These are phyloP conservation scores for Lasioglossum vierecki DNA, from an alignment of 2,888 invertebrate species.

Conservation along the genomic window DNA sequence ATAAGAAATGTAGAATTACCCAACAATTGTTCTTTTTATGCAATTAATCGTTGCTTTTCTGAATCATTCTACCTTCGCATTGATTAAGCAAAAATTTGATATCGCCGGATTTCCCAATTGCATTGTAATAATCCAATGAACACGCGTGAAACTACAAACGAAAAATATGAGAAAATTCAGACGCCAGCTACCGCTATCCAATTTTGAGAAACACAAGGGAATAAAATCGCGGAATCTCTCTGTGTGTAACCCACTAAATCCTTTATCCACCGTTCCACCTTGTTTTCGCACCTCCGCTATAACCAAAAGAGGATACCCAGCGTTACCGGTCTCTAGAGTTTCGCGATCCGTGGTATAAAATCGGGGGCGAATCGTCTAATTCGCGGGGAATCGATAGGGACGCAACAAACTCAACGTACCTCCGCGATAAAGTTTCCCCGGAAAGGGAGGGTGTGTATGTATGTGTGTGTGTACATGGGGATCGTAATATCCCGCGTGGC, in stretches of 20 bases:
- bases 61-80: too few relatives aligned
- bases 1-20: too few relatives aligned
- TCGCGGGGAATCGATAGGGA: conserved; percentile 27
- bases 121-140: not conserved
- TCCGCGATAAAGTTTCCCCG: conserved; percentile 45
- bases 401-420: conserved; percentile 1
- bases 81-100: too few relatives aligned
- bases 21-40: too few relatives aligned
- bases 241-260: not conserved
- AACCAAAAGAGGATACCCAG: not conserved
- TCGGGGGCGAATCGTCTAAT: conserved; percentile 25
- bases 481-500: conserved; percentile 36
- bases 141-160: not conserved
- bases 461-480: not conserved
- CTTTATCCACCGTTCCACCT: not conserved
- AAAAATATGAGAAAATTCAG: not conserved
- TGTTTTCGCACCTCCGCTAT: not conserved
- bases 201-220: not conserved
- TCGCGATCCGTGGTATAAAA: not conserved
- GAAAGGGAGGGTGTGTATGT: not conserved
- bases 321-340: not conserved
- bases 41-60: too few relatives aligned
- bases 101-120: not conserved
- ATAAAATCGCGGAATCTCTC: not conserved
- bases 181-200: not conserved